Percentiles rank a stretch among this genome's conserved stretches.
Evolutionary conservation across 2,797 vertebrate genomes (phyloP).

Genomic region (Paratrypauchen microcephalus): DNA sequence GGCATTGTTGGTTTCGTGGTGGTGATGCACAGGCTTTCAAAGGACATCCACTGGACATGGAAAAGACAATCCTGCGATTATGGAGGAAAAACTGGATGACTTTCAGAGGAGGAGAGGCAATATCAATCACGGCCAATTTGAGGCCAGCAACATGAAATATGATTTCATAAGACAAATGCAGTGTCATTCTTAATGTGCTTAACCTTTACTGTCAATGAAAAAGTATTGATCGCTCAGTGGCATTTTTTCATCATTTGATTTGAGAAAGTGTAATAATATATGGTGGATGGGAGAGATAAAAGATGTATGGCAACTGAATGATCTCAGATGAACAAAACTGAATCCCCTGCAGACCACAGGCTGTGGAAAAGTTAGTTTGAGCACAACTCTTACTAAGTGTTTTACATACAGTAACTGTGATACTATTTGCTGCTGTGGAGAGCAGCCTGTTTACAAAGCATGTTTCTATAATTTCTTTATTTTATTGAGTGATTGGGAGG

Average conservation of each 20-base stretch:
- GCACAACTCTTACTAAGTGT: slow-evolving; percentile 7
- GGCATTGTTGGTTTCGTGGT: slow-evolving; percentile 25
- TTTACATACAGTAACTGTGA: slow-evolving; percentile 11
- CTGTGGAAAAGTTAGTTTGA: slow-evolving; percentile 41
- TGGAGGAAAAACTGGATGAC: slow-evolving; percentile 77
- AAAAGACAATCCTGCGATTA: slow-evolving; percentile 80
- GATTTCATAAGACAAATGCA: slow-evolving; percentile 89
- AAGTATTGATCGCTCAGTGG: slow-evolving; percentile 84
- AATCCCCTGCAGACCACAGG: slow-evolving; percentile 56
- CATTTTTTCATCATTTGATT: slow-evolving; percentile 87
- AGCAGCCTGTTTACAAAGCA: slow-evolving; percentile 48
- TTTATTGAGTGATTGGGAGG: slow-evolving; percentile 75
- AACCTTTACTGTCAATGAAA: slow-evolving; percentile 91
- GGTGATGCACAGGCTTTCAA: slow-evolving; percentile 61
- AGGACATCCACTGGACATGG: slow-evolving; percentile 73
- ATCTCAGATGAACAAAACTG: slow-evolving; percentile 70
- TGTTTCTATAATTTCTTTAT: slow-evolving; percentile 74
- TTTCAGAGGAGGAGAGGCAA: slow-evolving; percentile 79
- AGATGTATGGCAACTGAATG: slow-evolving; percentile 76
- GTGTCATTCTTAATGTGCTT: slow-evolving; percentile 89
- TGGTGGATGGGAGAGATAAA: slow-evolving; percentile 76
- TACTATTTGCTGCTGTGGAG: slow-evolving; percentile 40
- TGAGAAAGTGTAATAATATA: slow-evolving; percentile 86
- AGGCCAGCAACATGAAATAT: slow-evolving; percentile 87
- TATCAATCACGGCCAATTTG: slow-evolving; percentile 87